Conservation (phyloP, 2,888 invertebrate species). For the Limenitis camilla region DNA sequence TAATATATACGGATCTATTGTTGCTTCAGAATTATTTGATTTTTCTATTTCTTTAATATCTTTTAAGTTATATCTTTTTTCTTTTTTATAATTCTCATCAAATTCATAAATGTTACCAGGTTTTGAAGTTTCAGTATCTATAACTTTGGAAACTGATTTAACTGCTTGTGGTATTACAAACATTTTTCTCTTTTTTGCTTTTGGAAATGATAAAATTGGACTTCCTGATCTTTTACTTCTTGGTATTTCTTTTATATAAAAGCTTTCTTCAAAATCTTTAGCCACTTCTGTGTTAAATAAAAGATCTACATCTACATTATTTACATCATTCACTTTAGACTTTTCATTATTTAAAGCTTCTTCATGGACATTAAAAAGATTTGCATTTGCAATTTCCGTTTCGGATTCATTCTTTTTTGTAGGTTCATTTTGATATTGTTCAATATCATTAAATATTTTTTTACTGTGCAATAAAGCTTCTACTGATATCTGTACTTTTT, state of each 20-base stretch:
- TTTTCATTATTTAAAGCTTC: neutral
- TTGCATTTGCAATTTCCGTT: neutral
- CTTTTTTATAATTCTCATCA: conserved; percentile 46
- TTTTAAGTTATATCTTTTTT: conserved; percentile 38
- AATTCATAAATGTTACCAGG: conserved; percentile 26
- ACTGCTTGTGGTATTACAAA: conserved; percentile 48
- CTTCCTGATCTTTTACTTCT: conserved; percentile 50
- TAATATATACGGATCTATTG: conserved; percentile 31
- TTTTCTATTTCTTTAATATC: conserved; percentile 34
- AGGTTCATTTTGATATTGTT: conserved; percentile 1
- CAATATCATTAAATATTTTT: conserved; percentile 41
- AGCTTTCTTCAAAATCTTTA: conserved; percentile 53
- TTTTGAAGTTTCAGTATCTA: neutral
- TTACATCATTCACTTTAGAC: conserved; percentile 3
- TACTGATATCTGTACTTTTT: conserved; percentile 39
- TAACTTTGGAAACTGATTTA: conserved; percentile 22
- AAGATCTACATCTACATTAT: conserved; percentile 25
- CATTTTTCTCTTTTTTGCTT: conserved; percentile 46
- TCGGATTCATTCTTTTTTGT: neutral
- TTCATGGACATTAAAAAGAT: neutral
- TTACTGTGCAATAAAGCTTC: conserved; percentile 43
- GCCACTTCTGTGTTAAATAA: conserved; percentile 52
- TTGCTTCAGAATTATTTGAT: conserved; percentile 8
- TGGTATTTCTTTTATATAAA: conserved; percentile 34
- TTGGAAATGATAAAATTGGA: conserved; percentile 58